Percentiles rank a stretch among this genome's conserved stretches.
These are phyloP conservation scores for Gavialis gangeticus DNA, from an alignment of 2,113 vertebrate species.

Conservation along the genomic window DNA sequence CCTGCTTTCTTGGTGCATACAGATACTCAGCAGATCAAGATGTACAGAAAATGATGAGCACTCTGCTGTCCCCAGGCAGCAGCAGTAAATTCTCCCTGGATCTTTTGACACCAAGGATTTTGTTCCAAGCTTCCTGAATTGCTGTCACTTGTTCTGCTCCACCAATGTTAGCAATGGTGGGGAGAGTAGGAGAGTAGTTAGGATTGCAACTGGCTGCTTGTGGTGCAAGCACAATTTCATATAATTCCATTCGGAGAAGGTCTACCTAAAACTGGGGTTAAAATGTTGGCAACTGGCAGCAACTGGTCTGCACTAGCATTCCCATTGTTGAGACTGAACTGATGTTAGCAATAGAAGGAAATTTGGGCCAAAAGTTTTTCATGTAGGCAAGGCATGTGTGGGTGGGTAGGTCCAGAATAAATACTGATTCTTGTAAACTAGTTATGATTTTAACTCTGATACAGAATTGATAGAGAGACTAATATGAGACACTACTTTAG, in stretches of 20 bases:
- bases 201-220: neutral
- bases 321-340: neutral
- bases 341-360: neutral
- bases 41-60: neutral
- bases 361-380: neutral
- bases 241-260: neutral
- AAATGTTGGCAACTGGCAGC: neutral
- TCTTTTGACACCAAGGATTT: neutral
- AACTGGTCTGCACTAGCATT: neutral
- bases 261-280: neutral
- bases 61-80: neutral
- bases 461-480: neutral
- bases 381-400: neutral
- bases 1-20: neutral
- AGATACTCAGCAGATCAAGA: neutral
- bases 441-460: neutral
- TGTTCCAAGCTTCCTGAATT: neutral
- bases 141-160: neutral
- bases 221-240: neutral
- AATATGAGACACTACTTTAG: neutral
- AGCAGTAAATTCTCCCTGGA: neutral
- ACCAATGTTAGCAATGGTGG: rapidly evolving
- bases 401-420: neutral
- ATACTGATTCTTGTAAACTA: neutral
- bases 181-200: neutral